Evolutionary conservation across 2,888 invertebrate species (phyloP).

Genomic region (Hecatera dysodea): DNA sequence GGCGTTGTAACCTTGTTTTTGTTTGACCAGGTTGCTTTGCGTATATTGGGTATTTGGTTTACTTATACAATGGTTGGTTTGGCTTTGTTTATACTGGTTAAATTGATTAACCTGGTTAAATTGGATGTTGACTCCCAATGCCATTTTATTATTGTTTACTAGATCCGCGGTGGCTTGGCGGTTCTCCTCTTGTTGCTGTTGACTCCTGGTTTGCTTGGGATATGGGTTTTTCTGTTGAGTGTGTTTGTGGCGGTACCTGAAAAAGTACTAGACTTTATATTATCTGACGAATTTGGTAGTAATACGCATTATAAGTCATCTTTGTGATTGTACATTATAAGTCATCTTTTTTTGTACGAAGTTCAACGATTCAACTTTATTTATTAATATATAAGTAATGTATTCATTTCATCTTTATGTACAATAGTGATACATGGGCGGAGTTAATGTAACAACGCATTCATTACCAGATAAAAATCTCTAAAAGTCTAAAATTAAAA

Average conservation of each 20-base stretch:
- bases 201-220: background rate
- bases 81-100: too few species aligned
- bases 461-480: too few species aligned
- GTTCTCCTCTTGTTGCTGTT: background rate
- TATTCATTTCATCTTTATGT: too few species aligned
- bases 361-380: too few species aligned
- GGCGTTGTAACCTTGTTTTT: background rate
- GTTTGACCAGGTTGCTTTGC: background rate
- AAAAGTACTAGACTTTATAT: constrained; percentile 11
- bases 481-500: too few species aligned
- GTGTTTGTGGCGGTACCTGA: constrained; percentile 28
- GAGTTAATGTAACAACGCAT: too few species aligned
- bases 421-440: too few species aligned
- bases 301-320: background rate
- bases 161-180: background rate
- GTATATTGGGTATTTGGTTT: background rate
- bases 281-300: background rate
- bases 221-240: background rate
- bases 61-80: background rate
- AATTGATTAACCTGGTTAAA: background rate
- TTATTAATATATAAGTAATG: too few species aligned
- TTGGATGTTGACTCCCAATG: background rate
- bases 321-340: too few species aligned
- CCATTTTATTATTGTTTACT: background rate
- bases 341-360: too few species aligned